Evolutionary conservation across 2,888 invertebrate species (phyloP).

Genomic region (Myathropa florea): DNA sequence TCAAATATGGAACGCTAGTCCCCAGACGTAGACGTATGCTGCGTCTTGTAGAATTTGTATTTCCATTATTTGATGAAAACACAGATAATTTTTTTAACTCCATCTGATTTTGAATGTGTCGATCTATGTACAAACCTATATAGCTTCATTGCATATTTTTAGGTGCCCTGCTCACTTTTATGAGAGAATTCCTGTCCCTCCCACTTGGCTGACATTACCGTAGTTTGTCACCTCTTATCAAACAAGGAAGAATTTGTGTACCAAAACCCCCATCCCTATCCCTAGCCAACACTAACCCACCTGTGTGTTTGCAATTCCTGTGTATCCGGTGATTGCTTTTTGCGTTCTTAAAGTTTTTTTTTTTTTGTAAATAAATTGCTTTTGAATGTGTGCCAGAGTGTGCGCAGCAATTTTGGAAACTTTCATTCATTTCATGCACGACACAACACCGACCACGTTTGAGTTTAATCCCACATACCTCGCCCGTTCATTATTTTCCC

Average conservation of each 20-base stretch:
- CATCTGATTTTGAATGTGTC: neutral
- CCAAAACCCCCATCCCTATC: neutral
- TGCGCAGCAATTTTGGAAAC: constrained; percentile 23
- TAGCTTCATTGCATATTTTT: neutral
- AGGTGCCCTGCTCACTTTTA: neutral
- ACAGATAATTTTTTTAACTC: neutral
- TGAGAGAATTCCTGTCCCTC: neutral
- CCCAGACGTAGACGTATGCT: too few relatives aligned
- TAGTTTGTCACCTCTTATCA: neutral
- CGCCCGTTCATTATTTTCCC: neutral
- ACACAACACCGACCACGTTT: neutral
- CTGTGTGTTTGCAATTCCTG: neutral
- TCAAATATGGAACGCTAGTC: too few relatives aligned
- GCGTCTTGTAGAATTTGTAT: neutral
- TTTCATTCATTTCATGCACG: constrained; percentile 40
- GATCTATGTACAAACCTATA: neutral
- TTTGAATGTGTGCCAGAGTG: constrained; percentile 41
- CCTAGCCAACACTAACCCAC: neutral
- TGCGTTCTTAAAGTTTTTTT: constrained; percentile 6
- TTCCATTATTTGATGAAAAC: neutral
- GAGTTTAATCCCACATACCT: neutral
- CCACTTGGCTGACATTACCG: too few relatives aligned
- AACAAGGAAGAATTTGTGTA: neutral
- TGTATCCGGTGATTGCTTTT: constrained; percentile 13
- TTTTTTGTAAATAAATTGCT: constrained; percentile 33